Evolutionary conservation across 1,140 invertebrate species (phyloP), one percentile per base, ranked within the genome.

Genomic region (Riptortus pedestris): DNA sequence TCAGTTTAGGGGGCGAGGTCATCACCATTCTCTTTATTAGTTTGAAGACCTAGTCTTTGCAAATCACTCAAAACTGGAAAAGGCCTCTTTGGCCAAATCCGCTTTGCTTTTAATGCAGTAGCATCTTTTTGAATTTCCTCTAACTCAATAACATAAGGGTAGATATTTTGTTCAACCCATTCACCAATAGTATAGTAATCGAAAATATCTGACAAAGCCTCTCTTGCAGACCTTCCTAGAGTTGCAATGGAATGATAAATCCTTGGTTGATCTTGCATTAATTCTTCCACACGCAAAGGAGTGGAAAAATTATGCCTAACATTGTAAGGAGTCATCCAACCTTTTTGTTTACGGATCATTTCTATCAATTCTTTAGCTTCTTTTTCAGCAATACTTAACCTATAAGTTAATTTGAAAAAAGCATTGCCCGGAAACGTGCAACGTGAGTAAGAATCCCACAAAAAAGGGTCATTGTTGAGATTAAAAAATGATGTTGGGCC

Each of bases 281-380:
- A 77, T 70, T 85, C 85, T 64, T 86, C 85, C 0, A 91, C 79
- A 11, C 88, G 76, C 66, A 84, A 78, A 0, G 87, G 85, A 66
- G 81, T 85, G 3, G 86, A 85, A 67, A 85, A 90, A 67, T 85
- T 86, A 68, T 86, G 81, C n/a, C 85, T 79, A 0, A 89, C 76
- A 71, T 90, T 91, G 70, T 90, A 91, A 4, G 83, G 79, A 7
- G 87, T 90, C 68, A 90, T 74, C 88, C 88, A 92, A 20, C 85
- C 84, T 67, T 79, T 67, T 71, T 69, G 31, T 22, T 63, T 66
- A 59, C 60, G 55, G 14, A 69, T 64, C 27, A 51, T 43, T 11
- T 51, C 31, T 20, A 67, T 65, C 9, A 66, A 28, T 59, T 69
- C 68, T 24, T 59, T 62, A 12, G 76, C 73, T 71, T 81, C 82